Evolutionary conservation across 2,113 vertebrate genomes (phyloP), one percentile per base, ranked within the genome.

Genomic region (Eleginops maclovinus): DNA sequence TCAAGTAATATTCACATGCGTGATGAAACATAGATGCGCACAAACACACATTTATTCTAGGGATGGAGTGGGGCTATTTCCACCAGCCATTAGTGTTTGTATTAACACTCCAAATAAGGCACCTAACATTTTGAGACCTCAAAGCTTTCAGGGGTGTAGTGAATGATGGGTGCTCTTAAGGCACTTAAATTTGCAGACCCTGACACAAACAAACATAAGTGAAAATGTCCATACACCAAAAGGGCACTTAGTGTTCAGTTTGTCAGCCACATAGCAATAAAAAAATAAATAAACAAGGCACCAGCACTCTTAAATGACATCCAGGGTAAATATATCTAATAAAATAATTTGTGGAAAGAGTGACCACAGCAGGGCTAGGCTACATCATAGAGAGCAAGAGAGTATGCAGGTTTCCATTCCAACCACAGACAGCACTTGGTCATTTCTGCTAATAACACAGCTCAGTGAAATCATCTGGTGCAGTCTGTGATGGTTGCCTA

Each of bases 71-170:
- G 54, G 9, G 63, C 66, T 60, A 73, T 86, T 88, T 86, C 77
- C 61, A 74, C 47, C 43, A 55, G 40, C 62, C 69, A 83, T 82
- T 82, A 80, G 75, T 15, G 24, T 49, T 49, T 55, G 59, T 79
- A 61, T 59, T 64, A 73, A 70, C 73, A 64, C 79, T 80, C 56
- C 21, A 63, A 72, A 82, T 84, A 70, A 55, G 58, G 59, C 79
- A 73, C 10, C 44, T 53, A 53, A 69, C 87, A 84, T 79, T 79
- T 76, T 17, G 68, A 75, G 47, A 77, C 62, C 63, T 73, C 46
- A 56, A 54, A 47, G 51, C 51, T 80, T 87, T 84, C 60, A 85
- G 60, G 0, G 53, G 56, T 40, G 1, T 21, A 36, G 50, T 71
- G 63, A 86, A 47, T 7, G 83, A 72, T 11, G 50, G 56, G 62